phyloP scores from a whole-genome alignment of 2,888 invertebrate species.

The Microplitis deprimator region DNA sequence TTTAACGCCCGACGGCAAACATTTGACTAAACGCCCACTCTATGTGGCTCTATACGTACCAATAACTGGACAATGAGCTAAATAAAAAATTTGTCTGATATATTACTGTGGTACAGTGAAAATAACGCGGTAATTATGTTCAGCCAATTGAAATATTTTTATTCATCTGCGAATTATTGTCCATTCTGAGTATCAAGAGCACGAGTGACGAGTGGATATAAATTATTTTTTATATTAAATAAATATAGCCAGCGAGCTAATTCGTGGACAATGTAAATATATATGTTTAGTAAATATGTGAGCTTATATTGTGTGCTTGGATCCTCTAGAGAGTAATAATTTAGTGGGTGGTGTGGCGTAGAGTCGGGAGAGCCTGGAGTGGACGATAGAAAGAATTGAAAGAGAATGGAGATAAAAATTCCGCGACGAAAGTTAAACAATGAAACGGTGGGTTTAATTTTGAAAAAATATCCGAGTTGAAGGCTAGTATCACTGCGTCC shows the following conservation, averaged over 20 bases:
- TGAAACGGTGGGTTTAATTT: conserved; percentile 55
- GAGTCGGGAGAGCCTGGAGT: background rate
- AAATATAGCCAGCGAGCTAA: background rate
- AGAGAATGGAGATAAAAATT: conserved; percentile 60
- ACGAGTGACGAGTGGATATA: background rate
- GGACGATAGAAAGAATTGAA: conserved; percentile 40
- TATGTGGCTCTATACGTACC: background rate
- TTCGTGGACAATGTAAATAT: conserved; percentile 8
- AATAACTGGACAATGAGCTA: conserved; percentile 5
- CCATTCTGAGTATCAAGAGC: background rate
- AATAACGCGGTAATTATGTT: background rate
- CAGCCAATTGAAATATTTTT: no score
- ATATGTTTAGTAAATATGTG: conserved; percentile 18
- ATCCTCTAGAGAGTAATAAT: conserved; percentile 19
- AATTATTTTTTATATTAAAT: background rate
- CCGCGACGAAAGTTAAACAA: conserved; percentile 69
- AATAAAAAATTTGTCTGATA: no score
- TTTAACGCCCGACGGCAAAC: conserved; percentile 56
- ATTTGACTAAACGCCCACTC: conserved; percentile 58
- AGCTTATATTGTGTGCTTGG: background rate
- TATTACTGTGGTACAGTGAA: background rate
- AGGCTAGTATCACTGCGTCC: conserved; percentile 27
- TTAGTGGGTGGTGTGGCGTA: background rate
- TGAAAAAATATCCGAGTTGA: conserved; percentile 48
- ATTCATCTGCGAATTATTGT: no score